A percentile compares a stretch with the other conserved stretches of the same genome.
Evolutionary conservation across 2,113 vertebrate species (phyloP).

Genomic region (Neotragus pygmaeus): DNA sequence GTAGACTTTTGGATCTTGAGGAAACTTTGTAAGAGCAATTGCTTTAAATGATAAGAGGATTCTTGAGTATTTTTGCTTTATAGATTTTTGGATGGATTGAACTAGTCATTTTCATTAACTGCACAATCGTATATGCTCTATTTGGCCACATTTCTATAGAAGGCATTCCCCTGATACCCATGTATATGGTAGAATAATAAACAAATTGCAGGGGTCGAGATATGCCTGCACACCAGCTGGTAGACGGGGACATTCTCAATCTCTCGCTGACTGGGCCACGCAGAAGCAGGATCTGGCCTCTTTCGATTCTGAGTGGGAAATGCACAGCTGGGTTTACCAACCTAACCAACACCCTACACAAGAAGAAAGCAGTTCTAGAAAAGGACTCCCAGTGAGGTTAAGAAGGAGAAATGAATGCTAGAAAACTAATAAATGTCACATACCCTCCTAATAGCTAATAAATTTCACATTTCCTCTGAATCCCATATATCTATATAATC

Average conservation of each 20-base stretch:
- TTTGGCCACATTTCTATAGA: background rate
- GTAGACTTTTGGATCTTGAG: too few species aligned
- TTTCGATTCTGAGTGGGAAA: background rate
- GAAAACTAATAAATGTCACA: background rate
- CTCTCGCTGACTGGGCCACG: background rate
- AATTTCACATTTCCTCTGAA: background rate
- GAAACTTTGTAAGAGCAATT: conserved; percentile 29
- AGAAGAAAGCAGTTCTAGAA: background rate
- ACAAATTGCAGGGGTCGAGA: background rate
- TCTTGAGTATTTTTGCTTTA: conserved; percentile 17
- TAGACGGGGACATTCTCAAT: background rate
- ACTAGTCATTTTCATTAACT: conserved; percentile 2
- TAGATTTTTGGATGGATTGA: conserved; percentile 17
- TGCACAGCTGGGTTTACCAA: background rate
- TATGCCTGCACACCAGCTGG: background rate
- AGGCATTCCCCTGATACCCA: background rate
- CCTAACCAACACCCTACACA: background rate
- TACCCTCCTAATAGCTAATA: background rate
- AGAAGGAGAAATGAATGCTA: background rate
- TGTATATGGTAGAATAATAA: background rate
- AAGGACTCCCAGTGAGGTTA: background rate
- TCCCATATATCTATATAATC: background rate
- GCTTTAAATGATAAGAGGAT: conserved; percentile 7
- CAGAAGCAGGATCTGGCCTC: background rate
- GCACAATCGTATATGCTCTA: background rate